Base-by-base conservation (phyloP, 1,140 invertebrate genomes). In the Zaprionus taronus region DNA sequence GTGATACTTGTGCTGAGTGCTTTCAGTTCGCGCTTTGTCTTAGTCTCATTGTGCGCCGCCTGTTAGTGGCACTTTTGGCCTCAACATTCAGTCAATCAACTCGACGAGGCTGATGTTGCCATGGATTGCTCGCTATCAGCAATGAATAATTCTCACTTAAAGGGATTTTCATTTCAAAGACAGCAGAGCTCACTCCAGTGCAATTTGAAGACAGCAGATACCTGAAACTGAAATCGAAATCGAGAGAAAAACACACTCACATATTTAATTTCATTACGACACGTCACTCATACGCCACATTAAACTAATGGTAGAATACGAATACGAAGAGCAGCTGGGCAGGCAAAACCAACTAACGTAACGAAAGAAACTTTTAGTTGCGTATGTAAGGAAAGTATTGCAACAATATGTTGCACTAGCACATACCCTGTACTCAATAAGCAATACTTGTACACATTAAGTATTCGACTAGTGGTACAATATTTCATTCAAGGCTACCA, bases 21-120 rank as follows among this genome's bases (percentile, higher is more conserved):
- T 81, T 75, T 79, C 75, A 69, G 63, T 81, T 90, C 57, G 81
- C 81, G 85, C 84, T 84, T 89, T 89, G 85, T 89, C 84, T 89
- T 89, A 74, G 74, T 67, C 72, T 73, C 73, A 80, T 74, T 70
- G 62, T 74, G 78, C 84, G 72, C 78, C 78, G 84, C 65, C 85
- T 87, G 84, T 62, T 75, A 70, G 65, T 89, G 85, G 81, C 84
- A 81, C 81, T 90, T 90, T 72, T 56, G 62, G 84, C 38, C 65
- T 61, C 71, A 73, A 63, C 67, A 60, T 76, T 55, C 58, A 77
- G 60, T 89, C 84, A 90, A 89, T 89, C 84, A 89, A 74, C 65
- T 72, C 62, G 69, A 79, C 63, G 41, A 41, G n/a, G 67, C 72
- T 72, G 70, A 87, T 69, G 80, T 84, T 67, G 60, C 69, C 66